Evolutionary conservation across 2,888 invertebrate genomes (phyloP), one percentile per base, ranked within the genome.

Genomic region (Stenichneumon culpator): DNA sequence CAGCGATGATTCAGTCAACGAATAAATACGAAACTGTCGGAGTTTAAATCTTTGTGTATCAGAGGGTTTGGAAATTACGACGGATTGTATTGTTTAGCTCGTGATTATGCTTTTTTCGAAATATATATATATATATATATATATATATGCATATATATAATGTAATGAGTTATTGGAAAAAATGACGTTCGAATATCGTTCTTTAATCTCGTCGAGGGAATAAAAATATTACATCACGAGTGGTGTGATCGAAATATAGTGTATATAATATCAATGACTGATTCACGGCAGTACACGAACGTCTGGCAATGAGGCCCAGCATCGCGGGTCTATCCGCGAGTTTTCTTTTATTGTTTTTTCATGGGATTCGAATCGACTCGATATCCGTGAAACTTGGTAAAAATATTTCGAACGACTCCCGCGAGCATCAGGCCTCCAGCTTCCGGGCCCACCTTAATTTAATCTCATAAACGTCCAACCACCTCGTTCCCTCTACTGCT

Each of bases 401-500:
- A 93, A 93, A 92, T 93, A 92, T 91, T 84, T 86, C 87, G 88
- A 83, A 80, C 86, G 85, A 86, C 86, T 89, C 86, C 44, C 88
- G 90, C 88, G 88, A 88, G 9, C 79, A 70, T 70, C 63, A 68
- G 79, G 68, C 84, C 80, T 81, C 84, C 67, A 84, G 86, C 85
- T 84, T 89, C 88, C 67, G 86, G 88, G 88, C 89, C 90, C 88
- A 89, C 88, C 87, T 90, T 89, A 90, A 89, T 60, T 91, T 90
- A 89, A 91, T 92, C 89, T 91, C 89, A 68, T 89, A 89, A 90
- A 91, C 90, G 89, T 89, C 89, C 89, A 87, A 91, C 89, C 89
- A 90, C 87, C 88, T 91, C 90, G 88, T 90, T 89, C 16, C 89
- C 88, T 89, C 89, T 92, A 91, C 87, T 90, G 90, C 91, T 92